A percentile compares a stretch with the other conserved stretches of the same genome.
phyloP scores from a whole-genome alignment of 2,113 vertebrate species.

The Ophthalmolycus amberensis region DNA sequence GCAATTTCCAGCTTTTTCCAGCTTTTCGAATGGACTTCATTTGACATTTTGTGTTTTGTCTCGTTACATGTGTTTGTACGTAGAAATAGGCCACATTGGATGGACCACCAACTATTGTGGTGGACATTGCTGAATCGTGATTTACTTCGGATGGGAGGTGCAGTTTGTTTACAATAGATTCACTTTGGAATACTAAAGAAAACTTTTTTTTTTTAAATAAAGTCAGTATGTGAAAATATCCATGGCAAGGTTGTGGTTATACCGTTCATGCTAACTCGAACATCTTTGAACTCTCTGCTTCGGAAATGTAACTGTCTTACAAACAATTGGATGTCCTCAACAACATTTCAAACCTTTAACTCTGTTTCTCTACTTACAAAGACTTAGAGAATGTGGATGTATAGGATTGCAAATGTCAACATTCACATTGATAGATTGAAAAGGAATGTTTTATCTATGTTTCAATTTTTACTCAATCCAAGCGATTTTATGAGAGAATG shows the following conservation, averaged over 20 bases:
- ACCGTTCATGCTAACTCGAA: neutral
- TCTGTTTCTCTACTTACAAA: neutral
- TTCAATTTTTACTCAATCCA: neutral
- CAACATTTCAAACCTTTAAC: neutral
- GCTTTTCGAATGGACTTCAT: slow-evolving; percentile 9
- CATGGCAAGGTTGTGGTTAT: neutral
- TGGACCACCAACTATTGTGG: slow-evolving; percentile 8
- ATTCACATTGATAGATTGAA: neutral
- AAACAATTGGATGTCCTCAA: neutral
- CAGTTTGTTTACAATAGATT: slow-evolving; percentile 49
- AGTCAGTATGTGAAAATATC: slow-evolving; percentile 24
- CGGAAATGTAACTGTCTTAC: neutral
- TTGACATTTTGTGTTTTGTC: slow-evolving; percentile 23
- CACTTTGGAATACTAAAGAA: slow-evolving; percentile 8
- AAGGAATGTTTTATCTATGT: neutral
- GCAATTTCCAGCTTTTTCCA: neutral
- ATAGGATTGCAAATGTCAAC: neutral
- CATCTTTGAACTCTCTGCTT: neutral
- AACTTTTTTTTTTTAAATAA: slow-evolving; percentile 20
- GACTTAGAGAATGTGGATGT: neutral
- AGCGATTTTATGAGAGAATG: neutral
- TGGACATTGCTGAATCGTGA: slow-evolving; percentile 24
- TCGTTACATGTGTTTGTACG: slow-evolving; percentile 18
- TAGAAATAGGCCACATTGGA: neutral
- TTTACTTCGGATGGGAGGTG: slow-evolving; percentile 17